Conservation (phyloP, 37 sponge, comb jelly and placozoan species). For the Axinella damicornis region DNA sequence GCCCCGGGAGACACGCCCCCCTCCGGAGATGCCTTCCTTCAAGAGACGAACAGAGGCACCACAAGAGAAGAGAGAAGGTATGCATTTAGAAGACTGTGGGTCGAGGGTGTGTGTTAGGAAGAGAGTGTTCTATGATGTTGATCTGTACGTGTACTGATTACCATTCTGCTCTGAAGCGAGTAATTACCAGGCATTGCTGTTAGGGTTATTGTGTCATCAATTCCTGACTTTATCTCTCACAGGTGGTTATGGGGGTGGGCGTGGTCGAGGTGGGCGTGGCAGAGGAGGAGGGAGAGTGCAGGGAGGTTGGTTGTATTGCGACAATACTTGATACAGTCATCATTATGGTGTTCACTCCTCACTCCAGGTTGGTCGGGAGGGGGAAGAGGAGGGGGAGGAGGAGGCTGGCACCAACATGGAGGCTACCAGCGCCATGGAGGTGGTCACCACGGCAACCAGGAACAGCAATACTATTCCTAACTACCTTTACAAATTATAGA, state of each 20-base stretch:
- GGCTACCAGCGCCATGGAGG: neutral
- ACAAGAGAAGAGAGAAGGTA: constrained; percentile 60
- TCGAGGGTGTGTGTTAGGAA: neutral
- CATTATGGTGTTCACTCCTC: neutral
- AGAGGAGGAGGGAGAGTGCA: constrained; percentile 72
- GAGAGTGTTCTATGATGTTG: too few relatives aligned
- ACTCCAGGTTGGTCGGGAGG: constrained; percentile 59
- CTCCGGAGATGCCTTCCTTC: constrained; percentile 93
- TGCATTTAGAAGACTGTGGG: neutral
- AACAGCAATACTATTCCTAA: constrained; percentile 34
- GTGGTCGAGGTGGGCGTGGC: constrained; percentile 38
- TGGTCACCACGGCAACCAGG: constrained; percentile 4
- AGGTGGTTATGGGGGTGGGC: constrained; percentile 39
- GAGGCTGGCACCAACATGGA: constrained; percentile 14
- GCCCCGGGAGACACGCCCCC: constrained; percentile 90
- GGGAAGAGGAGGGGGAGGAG: constrained; percentile 18
- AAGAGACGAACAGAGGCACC: constrained; percentile 70
- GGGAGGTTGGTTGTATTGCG: constrained; percentile 44
- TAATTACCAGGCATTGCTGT: neutral
- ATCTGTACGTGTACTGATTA: too few relatives aligned
- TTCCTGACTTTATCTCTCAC: neutral
- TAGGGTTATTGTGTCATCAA: neutral
- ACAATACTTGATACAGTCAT: neutral
- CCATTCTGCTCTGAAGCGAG: neutral
- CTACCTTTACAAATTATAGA: neutral